Evolutionary conservation across 2,113 vertebrate genomes (phyloP).

Genomic region (Bos indicus): DNA sequence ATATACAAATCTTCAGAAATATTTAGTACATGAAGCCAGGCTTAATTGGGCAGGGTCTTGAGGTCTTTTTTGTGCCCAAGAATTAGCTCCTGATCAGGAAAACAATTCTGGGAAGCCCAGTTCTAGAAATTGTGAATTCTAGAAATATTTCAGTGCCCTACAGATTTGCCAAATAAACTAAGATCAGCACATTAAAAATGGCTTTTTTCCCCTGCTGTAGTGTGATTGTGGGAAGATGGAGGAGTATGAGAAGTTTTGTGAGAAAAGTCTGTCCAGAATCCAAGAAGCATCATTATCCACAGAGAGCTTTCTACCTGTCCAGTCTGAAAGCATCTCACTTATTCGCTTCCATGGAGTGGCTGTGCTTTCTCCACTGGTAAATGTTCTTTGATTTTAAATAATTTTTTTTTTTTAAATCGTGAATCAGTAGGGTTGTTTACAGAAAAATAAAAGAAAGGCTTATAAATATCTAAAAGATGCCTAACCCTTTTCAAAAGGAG

Average conservation of each 20-base stretch:
- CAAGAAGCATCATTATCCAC: constrained; percentile 75
- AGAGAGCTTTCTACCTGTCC: constrained; percentile 62
- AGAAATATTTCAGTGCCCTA: background rate
- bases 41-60: background rate
- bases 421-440: background rate
- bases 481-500: background rate
- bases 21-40: background rate
- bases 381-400: background rate
- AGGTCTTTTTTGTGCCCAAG: background rate
- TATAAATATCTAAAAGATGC: background rate
- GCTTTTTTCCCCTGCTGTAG: constrained; percentile 47
- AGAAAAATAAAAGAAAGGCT: background rate
- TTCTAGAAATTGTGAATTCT: background rate
- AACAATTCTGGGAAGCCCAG: background rate
- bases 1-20: background rate
- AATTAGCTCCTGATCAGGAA: background rate
- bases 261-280: constrained; percentile 82
- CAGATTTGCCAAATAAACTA: background rate
- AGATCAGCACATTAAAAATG: background rate
- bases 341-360: constrained; percentile 89
- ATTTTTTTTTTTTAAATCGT: background rate
- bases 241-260: constrained; percentile 91
- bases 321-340: constrained; percentile 78
- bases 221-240: constrained; percentile 83
- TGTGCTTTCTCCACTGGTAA: constrained; percentile 91